phyloP scores from a whole-genome alignment of 1,140 invertebrate species.

The Bombus polaris region DNA sequence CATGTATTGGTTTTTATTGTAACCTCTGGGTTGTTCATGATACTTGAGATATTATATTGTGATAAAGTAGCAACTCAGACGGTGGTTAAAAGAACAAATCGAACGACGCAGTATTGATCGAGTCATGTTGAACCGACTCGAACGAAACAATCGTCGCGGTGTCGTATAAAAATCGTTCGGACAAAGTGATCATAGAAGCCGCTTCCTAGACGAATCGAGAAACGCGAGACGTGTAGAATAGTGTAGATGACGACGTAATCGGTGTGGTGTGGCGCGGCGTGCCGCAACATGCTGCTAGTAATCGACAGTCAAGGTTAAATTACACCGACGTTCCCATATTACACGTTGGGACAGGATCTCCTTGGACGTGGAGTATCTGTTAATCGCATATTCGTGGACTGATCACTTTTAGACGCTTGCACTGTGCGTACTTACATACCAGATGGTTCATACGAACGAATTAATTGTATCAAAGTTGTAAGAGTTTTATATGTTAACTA shows the following conservation, averaged over 20 bases:
- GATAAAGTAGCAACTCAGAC: background rate
- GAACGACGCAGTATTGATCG: background rate
- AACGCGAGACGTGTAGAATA: background rate
- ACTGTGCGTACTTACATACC: background rate
- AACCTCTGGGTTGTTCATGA: background rate
- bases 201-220: slow-evolving; percentile 37
- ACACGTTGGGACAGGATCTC: slow-evolving; percentile 60
- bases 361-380: slow-evolving; percentile 55
- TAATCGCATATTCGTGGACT: slow-evolving; percentile 56
- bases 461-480: too few species aligned
- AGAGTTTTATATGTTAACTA: too few species aligned
- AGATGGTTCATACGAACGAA: too few species aligned
- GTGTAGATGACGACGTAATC: slow-evolving; percentile 2
- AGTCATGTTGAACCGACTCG: too few species aligned
- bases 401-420: slow-evolving; percentile 44
- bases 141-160: background rate
- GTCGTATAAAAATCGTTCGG: background rate
- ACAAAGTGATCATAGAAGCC: background rate
- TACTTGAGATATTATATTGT: background rate
- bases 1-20: too few species aligned
- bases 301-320: slow-evolving; percentile 59
- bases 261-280: background rate
- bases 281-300: slow-evolving; percentile 32
- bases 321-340: slow-evolving; percentile 46
- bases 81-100: background rate